Evolutionary conservation across 2,888 invertebrate species (phyloP), one percentile per base, ranked within the genome.

Genomic region (Augochlorella aurata): DNA sequence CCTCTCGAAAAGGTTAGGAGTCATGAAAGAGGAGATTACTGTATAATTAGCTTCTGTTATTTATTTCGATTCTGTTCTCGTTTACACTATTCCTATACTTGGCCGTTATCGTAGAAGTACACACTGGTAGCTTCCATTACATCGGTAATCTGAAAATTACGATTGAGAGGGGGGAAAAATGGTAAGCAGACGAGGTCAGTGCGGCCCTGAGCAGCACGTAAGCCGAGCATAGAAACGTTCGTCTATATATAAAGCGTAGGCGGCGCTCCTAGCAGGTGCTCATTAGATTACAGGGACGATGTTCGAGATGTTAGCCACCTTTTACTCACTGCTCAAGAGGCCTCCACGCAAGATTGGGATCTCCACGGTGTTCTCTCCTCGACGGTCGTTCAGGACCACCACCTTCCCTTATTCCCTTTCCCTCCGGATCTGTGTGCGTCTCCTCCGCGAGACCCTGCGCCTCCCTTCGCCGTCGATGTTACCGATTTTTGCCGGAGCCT

Each of bases 261-360:
- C 91, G 91, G 91, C 90, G 90, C 84, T 88, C 89, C 91, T 91
- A 91, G 92, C 92, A 92, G 92, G 92, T 92, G 92, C 92, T 92
- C 92, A 92, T 92, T 92, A 92, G 91, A 91, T 92, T 92, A 92
- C 91, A 89, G 91, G 88, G 92, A 92, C 91, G 91, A 90, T 92
- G 91, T 92, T 91, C 91, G 90, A 89, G 89, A 90, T 91, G 90
- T 91, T 91, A 90, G 90, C 91, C 91, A 91, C 92, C 92, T 91
- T 92, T 91, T 91, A 90, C 92, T 91, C 91, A 90, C 90, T 89
- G 89, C 90, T 90, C 89, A 87, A 91, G 90, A 90, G 90, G 88
- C 89, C 89, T 91, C 91, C 90, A 87, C 88, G 88, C 87, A 87
- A 91, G 92, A 92, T 92, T 92, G 90, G 90, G 90, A 92, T 92